Percentiles rank a stretch among this genome's conserved stretches.
phyloP scores from a whole-genome alignment of 2,113 vertebrate species.

The Cyphomyrus discorhynchus region DNA sequence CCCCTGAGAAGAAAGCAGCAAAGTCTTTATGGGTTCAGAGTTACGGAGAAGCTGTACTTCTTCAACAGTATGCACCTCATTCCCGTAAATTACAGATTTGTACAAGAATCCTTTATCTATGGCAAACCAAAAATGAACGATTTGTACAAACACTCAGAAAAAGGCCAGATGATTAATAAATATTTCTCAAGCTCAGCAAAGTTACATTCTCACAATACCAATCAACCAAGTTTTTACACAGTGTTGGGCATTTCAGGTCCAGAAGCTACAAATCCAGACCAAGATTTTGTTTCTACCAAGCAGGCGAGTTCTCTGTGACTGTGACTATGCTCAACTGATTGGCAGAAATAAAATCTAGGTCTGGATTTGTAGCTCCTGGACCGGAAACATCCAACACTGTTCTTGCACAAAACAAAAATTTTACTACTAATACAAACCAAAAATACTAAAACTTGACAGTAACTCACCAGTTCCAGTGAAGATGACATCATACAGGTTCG shows the following conservation, averaged over 20 bases:
- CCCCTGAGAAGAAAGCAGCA: conserved; percentile 75
- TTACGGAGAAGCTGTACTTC: conserved; percentile 81
- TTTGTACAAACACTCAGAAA: background rate
- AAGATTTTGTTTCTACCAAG: background rate
- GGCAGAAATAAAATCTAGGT: background rate
- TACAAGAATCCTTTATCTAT: conserved; percentile 85
- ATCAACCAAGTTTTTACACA: background rate
- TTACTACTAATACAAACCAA: background rate
- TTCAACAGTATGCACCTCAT: conserved; percentile 79
- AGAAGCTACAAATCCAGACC: background rate
- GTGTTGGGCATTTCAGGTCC: background rate
- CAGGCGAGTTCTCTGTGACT: background rate
- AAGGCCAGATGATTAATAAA: background rate
- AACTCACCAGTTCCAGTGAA: conserved; percentile 81
- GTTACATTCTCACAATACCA: background rate
- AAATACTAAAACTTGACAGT: background rate
- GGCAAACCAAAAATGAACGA: background rate
- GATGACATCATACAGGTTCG: conserved; percentile 76
- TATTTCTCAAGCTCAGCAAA: background rate
- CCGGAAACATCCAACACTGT: background rate
- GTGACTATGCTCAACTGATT: background rate
- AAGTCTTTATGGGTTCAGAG: conserved; percentile 72
- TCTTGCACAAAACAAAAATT: background rate
- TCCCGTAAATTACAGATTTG: conserved; percentile 77
- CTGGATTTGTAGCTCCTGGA: background rate